These are phyloP conservation scores for Cryptophagus acutangulus DNA, from an alignment of 2,888 invertebrate species.

Conservation along the genomic window DNA sequence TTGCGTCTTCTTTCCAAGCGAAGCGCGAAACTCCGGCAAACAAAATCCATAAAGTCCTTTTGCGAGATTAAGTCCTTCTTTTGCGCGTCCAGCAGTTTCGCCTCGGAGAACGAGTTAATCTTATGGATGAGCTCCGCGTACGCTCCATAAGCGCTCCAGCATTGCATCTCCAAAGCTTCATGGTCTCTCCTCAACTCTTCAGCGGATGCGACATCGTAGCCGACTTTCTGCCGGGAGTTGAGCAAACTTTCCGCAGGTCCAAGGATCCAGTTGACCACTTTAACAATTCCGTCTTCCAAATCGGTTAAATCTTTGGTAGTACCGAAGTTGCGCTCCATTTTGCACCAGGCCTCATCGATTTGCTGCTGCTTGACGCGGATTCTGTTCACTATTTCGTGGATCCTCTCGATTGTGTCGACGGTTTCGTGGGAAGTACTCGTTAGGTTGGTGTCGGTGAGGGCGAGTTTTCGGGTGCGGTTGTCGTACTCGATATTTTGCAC, in stretches of 20 bases:
- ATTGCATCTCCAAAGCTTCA: slow-evolving; percentile 69
- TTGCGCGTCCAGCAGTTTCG: too few species aligned
- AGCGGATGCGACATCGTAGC: slow-evolving; percentile 66
- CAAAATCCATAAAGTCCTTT: slow-evolving; percentile 77
- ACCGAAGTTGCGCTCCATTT: slow-evolving; percentile 55
- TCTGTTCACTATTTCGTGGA: slow-evolving; percentile 54
- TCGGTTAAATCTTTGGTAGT: slow-evolving; percentile 58
- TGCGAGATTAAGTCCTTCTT: slow-evolving; percentile 65
- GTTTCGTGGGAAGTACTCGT: slow-evolving; percentile 57
- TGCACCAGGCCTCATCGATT: slow-evolving; percentile 58
- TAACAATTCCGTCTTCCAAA: slow-evolving; percentile 61
- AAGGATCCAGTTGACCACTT: slow-evolving; percentile 73
- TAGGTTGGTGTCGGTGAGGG: slow-evolving; percentile 43
- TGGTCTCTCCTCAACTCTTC: slow-evolving; percentile 69
- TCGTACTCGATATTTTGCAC: slow-evolving; percentile 47
- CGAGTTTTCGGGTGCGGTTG: slow-evolving; percentile 44
- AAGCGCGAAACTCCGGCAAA: slow-evolving; percentile 71
- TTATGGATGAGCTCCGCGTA: slow-evolving; percentile 73
- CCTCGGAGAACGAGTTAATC: slow-evolving; percentile 51
- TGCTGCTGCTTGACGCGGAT: slow-evolving; percentile 57
- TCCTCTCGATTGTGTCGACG: slow-evolving; percentile 55
- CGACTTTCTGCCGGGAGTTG: slow-evolving; percentile 65
- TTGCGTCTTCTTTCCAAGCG: slow-evolving; percentile 69
- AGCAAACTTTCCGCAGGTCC: slow-evolving; percentile 71
- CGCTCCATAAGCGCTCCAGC: slow-evolving; percentile 72